Conservation (phyloP, 2,888 invertebrate species). For the Limnephilus marmoratus region DNA sequence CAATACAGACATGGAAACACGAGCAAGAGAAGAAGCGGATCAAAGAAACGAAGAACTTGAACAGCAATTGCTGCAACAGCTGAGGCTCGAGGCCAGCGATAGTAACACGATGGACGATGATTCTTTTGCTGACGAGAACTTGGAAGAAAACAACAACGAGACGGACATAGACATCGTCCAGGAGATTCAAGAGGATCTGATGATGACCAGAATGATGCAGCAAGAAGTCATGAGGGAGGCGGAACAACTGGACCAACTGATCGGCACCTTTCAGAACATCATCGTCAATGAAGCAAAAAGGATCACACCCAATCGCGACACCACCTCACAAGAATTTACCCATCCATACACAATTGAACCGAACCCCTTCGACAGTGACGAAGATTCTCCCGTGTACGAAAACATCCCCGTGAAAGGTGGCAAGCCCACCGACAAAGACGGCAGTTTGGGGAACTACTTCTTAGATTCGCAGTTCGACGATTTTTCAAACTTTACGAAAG, state of each 20-base stretch:
- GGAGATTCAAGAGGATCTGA: slow-evolving; percentile 12
- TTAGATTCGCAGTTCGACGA: slow-evolving; percentile 8
- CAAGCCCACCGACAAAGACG: neutral
- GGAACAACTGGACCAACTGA: slow-evolving; percentile 22
- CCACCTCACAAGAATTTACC: neutral
- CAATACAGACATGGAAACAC: neutral
- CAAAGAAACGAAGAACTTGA: slow-evolving; percentile 21
- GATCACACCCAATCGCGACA: neutral
- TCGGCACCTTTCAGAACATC: slow-evolving; percentile 24
- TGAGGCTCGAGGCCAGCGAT: neutral
- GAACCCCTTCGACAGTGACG: neutral
- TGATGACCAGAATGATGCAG: slow-evolving; percentile 33
- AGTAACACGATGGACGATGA: neutral
- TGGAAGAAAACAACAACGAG: neutral
- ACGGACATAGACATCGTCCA: slow-evolving; percentile 20
- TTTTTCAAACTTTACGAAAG: neutral
- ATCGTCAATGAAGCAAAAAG: slow-evolving; percentile 12
- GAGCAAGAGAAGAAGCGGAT: neutral
- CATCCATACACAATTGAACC: slow-evolving; percentile 12
- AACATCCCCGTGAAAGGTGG: neutral
- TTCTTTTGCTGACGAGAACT: neutral
- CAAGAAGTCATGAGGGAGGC: slow-evolving; percentile 22
- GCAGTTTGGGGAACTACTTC: neutral
- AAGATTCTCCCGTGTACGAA: slow-evolving; percentile 23
- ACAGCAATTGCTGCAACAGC: slow-evolving; percentile 17